phyloP scores from a whole-genome alignment of 2,113 vertebrate species.

The Siniperca knerii region DNA sequence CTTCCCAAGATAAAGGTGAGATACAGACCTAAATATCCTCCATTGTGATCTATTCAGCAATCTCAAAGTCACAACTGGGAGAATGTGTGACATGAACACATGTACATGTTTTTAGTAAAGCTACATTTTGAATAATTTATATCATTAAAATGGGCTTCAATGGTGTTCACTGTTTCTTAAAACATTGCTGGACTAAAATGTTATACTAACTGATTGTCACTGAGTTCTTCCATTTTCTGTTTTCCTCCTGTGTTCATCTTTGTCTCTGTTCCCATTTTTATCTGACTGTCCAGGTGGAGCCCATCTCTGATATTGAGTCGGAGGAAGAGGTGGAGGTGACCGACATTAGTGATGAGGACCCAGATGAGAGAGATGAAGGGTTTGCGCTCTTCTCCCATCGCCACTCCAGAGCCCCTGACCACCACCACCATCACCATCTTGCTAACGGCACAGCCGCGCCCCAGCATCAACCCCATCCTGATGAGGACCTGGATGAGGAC shows the following conservation, averaged over 20 bases:
- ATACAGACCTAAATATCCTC: not conserved
- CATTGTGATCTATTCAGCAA: not conserved
- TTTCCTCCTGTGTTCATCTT: not conserved
- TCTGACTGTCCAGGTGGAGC: constrained; percentile 85
- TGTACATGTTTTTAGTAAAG: not conserved
- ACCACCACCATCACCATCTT: constrained; percentile 56
- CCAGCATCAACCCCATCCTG: constrained; percentile 59
- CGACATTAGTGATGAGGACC: constrained; percentile 91
- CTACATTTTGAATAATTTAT: not conserved
- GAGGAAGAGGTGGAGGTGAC: constrained; percentile 92
- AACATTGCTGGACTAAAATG: not conserved
- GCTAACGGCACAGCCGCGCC: constrained; percentile 62
- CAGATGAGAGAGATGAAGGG: constrained; percentile 82
- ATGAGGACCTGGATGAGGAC: constrained; percentile 91
- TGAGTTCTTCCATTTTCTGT: not conserved
- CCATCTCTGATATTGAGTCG: constrained; percentile 93
- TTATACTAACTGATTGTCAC: not conserved
- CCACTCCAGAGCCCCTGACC: constrained; percentile 59
- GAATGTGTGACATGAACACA: not conserved
- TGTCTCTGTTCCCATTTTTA: not conserved
- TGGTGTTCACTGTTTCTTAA: not conserved
- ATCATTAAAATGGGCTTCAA: not conserved
- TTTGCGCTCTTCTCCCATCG: constrained; percentile 71
- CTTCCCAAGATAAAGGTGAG: constrained; percentile 91
- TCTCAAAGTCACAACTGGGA: not conserved